A percentile compares a stretch with the other conserved stretches of the same genome.
Conservation (phyloP, 2,888 invertebrate species). For the Hypomecis punctinalis region DNA sequence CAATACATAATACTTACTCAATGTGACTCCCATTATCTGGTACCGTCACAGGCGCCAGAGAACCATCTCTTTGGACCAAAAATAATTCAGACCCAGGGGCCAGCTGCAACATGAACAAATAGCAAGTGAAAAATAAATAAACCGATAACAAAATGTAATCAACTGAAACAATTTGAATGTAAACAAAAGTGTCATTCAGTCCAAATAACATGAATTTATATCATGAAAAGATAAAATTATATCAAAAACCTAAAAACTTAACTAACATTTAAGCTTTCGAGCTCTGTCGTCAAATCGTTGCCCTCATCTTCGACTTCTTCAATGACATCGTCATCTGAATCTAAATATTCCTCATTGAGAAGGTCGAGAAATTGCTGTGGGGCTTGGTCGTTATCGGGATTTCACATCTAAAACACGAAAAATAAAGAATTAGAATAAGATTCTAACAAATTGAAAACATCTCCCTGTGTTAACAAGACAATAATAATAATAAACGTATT, state of each 20-base stretch:
- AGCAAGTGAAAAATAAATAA: neutral
- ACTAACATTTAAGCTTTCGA: too few species aligned
- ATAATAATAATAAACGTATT: too few species aligned
- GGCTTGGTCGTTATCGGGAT: too few species aligned
- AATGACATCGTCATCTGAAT: neutral
- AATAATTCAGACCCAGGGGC: slow-evolving; percentile 2
- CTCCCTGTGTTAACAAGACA: too few species aligned
- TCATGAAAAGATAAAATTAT: neutral
- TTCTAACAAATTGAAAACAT: too few species aligned
- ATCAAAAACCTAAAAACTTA: too few species aligned
- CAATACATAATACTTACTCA: slow-evolving; percentile 4
- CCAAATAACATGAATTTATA: neutral
- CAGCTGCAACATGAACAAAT: neutral
- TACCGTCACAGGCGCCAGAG: slow-evolving; percentile 3
- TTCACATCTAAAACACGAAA: too few species aligned
- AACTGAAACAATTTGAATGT: too few species aligned
- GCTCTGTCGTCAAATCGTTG: too few species aligned
- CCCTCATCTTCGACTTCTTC: too few species aligned
- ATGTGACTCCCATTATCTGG: slow-evolving; percentile 1
- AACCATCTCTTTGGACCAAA: slow-evolving; percentile 1
- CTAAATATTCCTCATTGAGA: slow-evolving; percentile 1
- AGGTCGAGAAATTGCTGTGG: slow-evolving; percentile 6
- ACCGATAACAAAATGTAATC: too few species aligned
- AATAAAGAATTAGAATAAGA: too few species aligned
- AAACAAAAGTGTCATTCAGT: neutral